These are phyloP conservation scores for Tromatobia lineatoria DNA, from an alignment of 2,888 invertebrate genomes.

Conservation along the genomic window DNA sequence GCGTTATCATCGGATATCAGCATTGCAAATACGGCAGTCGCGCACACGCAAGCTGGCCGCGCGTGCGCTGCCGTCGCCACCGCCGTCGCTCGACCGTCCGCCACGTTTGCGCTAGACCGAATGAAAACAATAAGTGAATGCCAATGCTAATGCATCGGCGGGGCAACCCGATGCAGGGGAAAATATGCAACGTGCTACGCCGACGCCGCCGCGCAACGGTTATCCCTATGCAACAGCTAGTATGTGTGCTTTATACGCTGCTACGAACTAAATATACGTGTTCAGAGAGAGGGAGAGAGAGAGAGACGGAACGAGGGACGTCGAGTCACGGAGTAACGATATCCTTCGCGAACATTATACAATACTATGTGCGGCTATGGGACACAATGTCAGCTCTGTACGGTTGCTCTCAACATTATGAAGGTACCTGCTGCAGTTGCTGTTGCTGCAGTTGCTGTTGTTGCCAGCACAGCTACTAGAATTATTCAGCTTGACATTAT, in stretches of 20 bases:
- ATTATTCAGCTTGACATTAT: slow-evolving; percentile 56
- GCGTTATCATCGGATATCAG: slow-evolving; percentile 80
- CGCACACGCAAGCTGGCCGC: slow-evolving; percentile 70
- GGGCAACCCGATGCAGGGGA: slow-evolving; percentile 48
- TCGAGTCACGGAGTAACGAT: slow-evolving; percentile 59
- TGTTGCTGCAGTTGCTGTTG: slow-evolving; percentile 18
- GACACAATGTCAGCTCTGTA: slow-evolving; percentile 43
- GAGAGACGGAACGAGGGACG: slow-evolving; percentile 4
- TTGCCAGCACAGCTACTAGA: slow-evolving; percentile 26
- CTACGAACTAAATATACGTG: slow-evolving; percentile 63
- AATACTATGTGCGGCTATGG: slow-evolving; percentile 44
- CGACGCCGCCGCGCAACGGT: slow-evolving; percentile 42
- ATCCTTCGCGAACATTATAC: slow-evolving; percentile 56
- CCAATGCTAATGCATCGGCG: slow-evolving; percentile 76
- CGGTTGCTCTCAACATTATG: slow-evolving; percentile 6
- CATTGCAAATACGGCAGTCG: slow-evolving; percentile 78
- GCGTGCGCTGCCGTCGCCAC: slow-evolving; percentile 57
- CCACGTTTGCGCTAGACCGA: slow-evolving; percentile 71
- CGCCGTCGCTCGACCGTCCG: slow-evolving; percentile 54
- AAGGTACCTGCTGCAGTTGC: slow-evolving; percentile 49
- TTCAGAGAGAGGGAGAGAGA: slow-evolving; percentile 22
- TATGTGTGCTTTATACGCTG: slow-evolving; percentile 39
- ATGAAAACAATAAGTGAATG: slow-evolving; percentile 80
- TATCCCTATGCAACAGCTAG: slow-evolving; percentile 38
- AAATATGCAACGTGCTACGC: slow-evolving; percentile 66